Evolutionary conservation across 2,113 vertebrate species (phyloP), one percentile per base, ranked within the genome.

Genomic region (Perca fluviatilis): DNA sequence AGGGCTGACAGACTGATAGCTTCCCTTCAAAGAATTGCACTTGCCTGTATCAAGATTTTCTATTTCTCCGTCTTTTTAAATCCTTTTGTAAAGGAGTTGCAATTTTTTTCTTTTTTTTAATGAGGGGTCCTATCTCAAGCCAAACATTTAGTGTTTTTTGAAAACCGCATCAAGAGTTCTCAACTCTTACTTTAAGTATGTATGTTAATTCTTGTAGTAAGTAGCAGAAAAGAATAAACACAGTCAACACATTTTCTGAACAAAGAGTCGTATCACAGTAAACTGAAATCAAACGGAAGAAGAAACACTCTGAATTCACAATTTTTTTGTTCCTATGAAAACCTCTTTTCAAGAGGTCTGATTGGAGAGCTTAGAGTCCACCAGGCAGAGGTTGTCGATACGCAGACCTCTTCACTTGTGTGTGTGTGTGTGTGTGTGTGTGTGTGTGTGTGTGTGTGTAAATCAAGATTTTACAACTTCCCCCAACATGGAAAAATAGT

Each of bases 1-100:
- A 98, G 98, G 98, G 98, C 96, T 96, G 95, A 97, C 97, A 97
- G 98, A 99, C 98, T 99, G 95, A 97, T 97, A 96, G 96, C 96
- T 97, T 97, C 98, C 97, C 97, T 96, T 98, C 97, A 98, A 96
- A 97, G 25, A 96, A 97, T 99, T 99, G 98, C 97, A 99, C 98
- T 97, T 99, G 97, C 98, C 98, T 99, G 97, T 97, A 90, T 96
- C 95, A 94, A 96, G 92, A 96, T 95, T 92, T 93, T 82, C 82
- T 79, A 84, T 84, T 85, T 85, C 79, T 93, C 70, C 47, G 61
- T 88, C 64, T 92, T 91, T 82, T 75, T 21, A 62, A 78, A 78
- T 93, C 90, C 89, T 95, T 96, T 95, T 90, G 84, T 66, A 93
- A 95, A 94, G 93, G 93, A 95, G 80, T 91, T 74, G 83, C 88